A percentile compares a stretch with the other conserved stretches of the same genome.
Conservation (phyloP, 1,140 invertebrate genomes). For the Monomorium pharaonis region DNA sequence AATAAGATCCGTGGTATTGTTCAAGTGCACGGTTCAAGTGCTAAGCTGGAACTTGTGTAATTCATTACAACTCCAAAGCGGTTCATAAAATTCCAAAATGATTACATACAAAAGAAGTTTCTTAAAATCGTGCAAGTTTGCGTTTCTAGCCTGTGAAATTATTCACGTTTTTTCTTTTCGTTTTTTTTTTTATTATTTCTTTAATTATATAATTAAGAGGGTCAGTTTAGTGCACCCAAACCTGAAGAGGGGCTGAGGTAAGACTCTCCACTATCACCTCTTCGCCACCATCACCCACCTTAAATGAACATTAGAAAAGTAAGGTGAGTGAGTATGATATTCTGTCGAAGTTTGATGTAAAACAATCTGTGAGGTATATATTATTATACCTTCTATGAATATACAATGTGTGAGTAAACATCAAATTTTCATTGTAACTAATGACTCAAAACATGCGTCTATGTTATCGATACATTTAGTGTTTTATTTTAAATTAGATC, state of each 20-base stretch:
- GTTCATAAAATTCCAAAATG: slow-evolving; percentile 50
- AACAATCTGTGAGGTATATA: slow-evolving; percentile 29
- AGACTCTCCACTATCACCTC: slow-evolving; percentile 77
- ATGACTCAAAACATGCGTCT: slow-evolving; percentile 25
- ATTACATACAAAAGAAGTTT: slow-evolving; percentile 38
- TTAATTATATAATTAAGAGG: slow-evolving; percentile 66
- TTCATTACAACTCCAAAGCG: slow-evolving; percentile 51
- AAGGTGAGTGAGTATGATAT: slow-evolving; percentile 58
- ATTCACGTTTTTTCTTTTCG: slow-evolving; percentile 12
- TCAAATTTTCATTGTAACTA: slow-evolving; percentile 14
- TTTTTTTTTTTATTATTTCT: slow-evolving; percentile 12
- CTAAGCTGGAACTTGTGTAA: slow-evolving; percentile 58
- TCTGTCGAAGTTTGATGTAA: slow-evolving; percentile 27
- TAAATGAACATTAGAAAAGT: slow-evolving; percentile 71
- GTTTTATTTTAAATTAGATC: slow-evolving; percentile 12
- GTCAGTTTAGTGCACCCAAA: slow-evolving; percentile 73
- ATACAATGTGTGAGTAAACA: neutral
- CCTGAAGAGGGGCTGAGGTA: slow-evolving; percentile 78
- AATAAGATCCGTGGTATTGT: slow-evolving; percentile 15
- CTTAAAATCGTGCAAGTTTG: slow-evolving; percentile 64
- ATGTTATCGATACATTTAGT: slow-evolving; percentile 2
- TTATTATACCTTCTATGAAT: slow-evolving; percentile 45
- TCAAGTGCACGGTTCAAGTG: slow-evolving; percentile 58
- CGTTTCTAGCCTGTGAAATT: slow-evolving; percentile 65
- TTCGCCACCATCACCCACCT: slow-evolving; percentile 79